Evolutionary conservation across 2,797 vertebrate genomes (phyloP).

Genomic region (Dendrocincla fuliginosa): DNA sequence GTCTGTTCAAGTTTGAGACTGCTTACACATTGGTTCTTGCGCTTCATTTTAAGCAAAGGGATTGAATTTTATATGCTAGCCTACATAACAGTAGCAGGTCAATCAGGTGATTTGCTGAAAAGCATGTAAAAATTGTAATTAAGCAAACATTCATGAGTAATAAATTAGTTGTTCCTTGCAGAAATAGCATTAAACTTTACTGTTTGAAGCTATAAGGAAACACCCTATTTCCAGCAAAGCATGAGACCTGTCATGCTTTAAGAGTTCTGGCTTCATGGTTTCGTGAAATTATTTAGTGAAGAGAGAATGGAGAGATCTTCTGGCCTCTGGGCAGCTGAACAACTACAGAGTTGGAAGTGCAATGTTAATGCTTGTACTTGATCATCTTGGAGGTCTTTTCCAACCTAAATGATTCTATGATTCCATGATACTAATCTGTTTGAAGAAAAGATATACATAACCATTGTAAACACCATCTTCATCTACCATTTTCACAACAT

Average conservation of each 20-base stretch:
- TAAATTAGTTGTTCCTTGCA: background rate
- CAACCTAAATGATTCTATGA: background rate
- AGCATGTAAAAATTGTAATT: background rate
- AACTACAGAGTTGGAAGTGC: background rate
- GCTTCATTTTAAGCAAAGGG: background rate
- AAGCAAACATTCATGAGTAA: background rate
- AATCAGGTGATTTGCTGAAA: background rate
- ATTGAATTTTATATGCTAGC: background rate
- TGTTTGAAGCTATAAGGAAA: background rate
- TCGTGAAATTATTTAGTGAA: background rate
- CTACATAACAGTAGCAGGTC: background rate
- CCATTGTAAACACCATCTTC: background rate
- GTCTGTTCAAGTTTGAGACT: background rate
- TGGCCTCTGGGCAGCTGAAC: background rate
- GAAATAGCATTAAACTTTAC: background rate
- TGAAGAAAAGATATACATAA: background rate
- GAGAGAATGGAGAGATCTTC: background rate
- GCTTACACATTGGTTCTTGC: background rate
- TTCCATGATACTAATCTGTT: fast-evolving
- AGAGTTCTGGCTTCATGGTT: background rate
- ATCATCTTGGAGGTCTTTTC: background rate
- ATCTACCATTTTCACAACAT: background rate
- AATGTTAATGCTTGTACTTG: fast-evolving
- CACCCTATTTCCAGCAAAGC: background rate
- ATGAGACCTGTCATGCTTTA: background rate